A percentile compares a stretch with the other conserved stretches of the same genome.
phyloP scores from a whole-genome alignment of 2,113 vertebrate genomes.

The Neolamprologus kungweensis region DNA sequence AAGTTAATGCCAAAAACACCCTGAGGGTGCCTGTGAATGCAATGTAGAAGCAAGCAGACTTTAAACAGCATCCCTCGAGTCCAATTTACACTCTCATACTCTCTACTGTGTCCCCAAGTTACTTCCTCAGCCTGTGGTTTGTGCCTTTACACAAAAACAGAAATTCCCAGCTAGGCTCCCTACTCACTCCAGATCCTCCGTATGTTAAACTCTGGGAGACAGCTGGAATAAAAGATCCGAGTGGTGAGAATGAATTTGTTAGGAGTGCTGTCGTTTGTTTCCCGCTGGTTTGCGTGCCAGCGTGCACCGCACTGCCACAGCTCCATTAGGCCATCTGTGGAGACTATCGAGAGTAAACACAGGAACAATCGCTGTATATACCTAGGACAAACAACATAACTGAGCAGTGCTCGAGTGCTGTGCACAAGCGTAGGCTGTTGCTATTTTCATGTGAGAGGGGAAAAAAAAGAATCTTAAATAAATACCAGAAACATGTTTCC shows the following conservation, averaged over 20 bases:
- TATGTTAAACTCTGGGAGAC: background rate
- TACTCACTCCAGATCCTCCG: background rate
- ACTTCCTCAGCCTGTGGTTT: background rate
- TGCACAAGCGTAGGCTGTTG: background rate
- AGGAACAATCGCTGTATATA: conserved; percentile 35
- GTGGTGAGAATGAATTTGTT: background rate
- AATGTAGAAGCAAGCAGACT: background rate
- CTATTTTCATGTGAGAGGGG: background rate
- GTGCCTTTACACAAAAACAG: background rate
- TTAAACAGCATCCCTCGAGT: conserved; percentile 2
- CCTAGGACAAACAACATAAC: conserved; percentile 29
- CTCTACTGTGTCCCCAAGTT: background rate
- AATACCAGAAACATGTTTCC: conserved; percentile 2
- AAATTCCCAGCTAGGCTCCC: background rate
- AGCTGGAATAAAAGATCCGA: background rate
- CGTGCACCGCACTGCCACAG: background rate
- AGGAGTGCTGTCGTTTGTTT: background rate
- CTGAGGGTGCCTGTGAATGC: conserved; percentile 11
- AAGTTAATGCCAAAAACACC: background rate
- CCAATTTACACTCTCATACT: conserved; percentile 13
- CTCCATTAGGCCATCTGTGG: conserved; percentile 34
- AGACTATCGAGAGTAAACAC: conserved; percentile 34
- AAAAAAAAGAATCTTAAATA: background rate
- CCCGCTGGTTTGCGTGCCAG: conserved; percentile 14
- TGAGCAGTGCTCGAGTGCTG: background rate